Base-by-base conservation (phyloP, 2,888 invertebrate species). In the Drosophila affinis region DNA sequence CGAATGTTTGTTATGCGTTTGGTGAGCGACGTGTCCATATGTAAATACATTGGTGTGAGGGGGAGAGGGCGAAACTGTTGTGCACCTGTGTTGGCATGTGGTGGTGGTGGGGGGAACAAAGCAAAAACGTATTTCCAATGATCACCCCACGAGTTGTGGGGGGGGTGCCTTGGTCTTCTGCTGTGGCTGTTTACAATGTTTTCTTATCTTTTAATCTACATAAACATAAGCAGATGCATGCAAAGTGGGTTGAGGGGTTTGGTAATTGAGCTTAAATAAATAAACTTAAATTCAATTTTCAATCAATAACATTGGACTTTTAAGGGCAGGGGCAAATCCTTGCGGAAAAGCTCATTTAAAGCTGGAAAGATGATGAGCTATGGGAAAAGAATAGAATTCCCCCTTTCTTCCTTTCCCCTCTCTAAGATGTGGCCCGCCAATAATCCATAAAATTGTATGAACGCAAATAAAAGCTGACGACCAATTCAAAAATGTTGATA, bases 401-500 rank as follows among this genome's bases (percentile, higher is more conserved):
- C 7, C 39, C n/a, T 32, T 32, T 18, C 18, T 18, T 18, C 18
- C 18, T 18, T 2, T 18, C 18, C 29, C 29, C 29, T 29, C 12
- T 5, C 34, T 1, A 14, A 34, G 6, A 39, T 4, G 34, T 4
- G 12, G 12, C 12, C 34, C 4, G 1, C 4, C 14, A 39, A 39
- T 39, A 39, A 39, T 39, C 39, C n/a, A 51, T 57, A 57, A 27
- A n/a, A 46, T 57, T 46, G 46, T 49, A 65, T 56, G 67, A 34
- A 24, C 12, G 21, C 24, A 49, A 65, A 67, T 67, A 67, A 67
- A 65, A 64, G 44, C 27, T 46, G 64, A 18, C 18, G 3, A 34
- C 21, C 27, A 55, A 51, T 32, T 49, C n/a, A 12, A 44, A 64
- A 49, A 44, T 56, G 12, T 51, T 57, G 34, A 45, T 29, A 65